Percentiles rank a stretch among this genome's conserved stretches.
phyloP scores from a whole-genome alignment of 2,797 vertebrate genomes.

The Leptodactylus fallax region DNA sequence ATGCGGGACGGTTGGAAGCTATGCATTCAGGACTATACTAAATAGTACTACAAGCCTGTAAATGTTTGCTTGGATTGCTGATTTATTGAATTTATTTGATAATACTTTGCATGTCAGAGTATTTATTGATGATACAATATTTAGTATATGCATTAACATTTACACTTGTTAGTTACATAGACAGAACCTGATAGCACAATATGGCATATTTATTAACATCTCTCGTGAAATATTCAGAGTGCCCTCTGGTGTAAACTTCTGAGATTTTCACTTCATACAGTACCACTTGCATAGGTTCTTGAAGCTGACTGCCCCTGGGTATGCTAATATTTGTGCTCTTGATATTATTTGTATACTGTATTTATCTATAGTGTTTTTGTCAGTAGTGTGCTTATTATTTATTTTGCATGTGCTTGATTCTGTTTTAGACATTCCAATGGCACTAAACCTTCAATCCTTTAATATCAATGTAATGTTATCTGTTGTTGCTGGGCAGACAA shows the following conservation, averaged over 20 bases:
- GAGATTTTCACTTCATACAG: not conserved
- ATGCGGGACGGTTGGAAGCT: no score
- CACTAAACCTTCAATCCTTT: no score
- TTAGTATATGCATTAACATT: not conserved
- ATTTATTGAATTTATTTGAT: not conserved
- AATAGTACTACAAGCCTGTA: not conserved
- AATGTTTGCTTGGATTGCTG: not conserved
- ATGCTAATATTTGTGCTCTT: not conserved
- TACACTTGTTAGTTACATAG: not conserved
- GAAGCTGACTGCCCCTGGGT: not conserved
- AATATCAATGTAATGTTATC: no score
- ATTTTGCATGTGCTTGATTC: not conserved
- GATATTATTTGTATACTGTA: not conserved
- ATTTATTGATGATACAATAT: not conserved
- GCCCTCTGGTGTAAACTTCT: constrained; percentile 17
- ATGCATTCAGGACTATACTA: not conserved
- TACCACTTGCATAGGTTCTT: not conserved
- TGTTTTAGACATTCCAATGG: no score
- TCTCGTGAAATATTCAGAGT: constrained; percentile 7
- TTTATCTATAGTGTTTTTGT: not conserved
- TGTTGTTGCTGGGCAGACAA: no score
- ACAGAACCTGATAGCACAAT: not conserved
- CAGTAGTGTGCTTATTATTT: not conserved
- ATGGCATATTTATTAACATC: not conserved
- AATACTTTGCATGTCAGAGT: not conserved